Evolutionary conservation across 2,888 invertebrate genomes (phyloP).

Genomic region (Ptychoptera albimana): DNA sequence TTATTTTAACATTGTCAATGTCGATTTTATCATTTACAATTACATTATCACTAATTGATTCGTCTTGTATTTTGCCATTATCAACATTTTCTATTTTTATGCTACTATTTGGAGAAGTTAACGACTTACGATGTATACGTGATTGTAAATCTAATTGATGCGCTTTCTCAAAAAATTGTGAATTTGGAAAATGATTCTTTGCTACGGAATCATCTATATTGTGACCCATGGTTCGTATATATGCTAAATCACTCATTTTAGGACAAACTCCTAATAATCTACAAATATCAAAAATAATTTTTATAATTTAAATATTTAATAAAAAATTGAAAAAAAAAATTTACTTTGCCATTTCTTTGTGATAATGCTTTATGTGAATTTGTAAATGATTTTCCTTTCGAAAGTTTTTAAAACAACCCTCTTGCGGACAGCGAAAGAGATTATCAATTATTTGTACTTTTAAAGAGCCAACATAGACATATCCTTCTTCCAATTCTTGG

Average conservation of each 20-base stretch:
- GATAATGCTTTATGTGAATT: constrained; percentile 93
- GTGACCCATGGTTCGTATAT: constrained; percentile 56
- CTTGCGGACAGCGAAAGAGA: constrained; percentile 55
- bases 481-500: constrained; percentile 6
- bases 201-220: constrained; percentile 27
- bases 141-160: constrained; percentile 27
- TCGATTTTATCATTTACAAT: background rate
- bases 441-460: constrained; percentile 55
- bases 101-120: background rate
- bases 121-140: constrained; percentile 17
- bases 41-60: background rate
- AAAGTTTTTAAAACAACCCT: constrained; percentile 76
- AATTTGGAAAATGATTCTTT: constrained; percentile 29
- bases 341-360: constrained; percentile 56
- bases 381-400: constrained; percentile 78
- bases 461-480: constrained; percentile 38
- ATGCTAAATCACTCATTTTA: constrained; percentile 73
- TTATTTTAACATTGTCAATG: background rate
- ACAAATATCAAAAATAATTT: no score
- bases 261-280: constrained; percentile 55
- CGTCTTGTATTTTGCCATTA: background rate
- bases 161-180: constrained; percentile 30
- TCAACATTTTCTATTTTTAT: background rate
- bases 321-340: constrained; percentile 3
- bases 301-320: no score